These are phyloP conservation scores for Pocillopora grandis DNA, from an alignment of 92 coral and sea anemone species.

Conservation along the genomic window DNA sequence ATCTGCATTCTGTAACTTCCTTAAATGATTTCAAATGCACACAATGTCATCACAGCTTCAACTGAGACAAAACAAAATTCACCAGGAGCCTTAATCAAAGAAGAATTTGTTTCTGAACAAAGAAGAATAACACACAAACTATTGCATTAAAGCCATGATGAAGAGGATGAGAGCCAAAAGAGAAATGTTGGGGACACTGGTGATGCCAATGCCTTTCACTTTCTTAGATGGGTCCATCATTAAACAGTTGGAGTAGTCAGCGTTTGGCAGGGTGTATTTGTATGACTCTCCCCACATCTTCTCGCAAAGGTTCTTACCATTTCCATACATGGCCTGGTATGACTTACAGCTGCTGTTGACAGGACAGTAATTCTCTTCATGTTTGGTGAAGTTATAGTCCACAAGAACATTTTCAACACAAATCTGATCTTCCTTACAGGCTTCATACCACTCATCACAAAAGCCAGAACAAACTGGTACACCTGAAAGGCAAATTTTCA, in stretches of 20 bases:
- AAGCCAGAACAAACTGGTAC: slow-evolving; percentile 91
- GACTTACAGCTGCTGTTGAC: slow-evolving; percentile 62
- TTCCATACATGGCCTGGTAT: slow-evolving; percentile 72
- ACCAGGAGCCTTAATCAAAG: too few species aligned
- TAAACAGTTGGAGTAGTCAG: slow-evolving; percentile 77
- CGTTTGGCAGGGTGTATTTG: slow-evolving; percentile 60
- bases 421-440: slow-evolving; percentile 81
- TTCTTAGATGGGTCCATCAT: slow-evolving; percentile 73
- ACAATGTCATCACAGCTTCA: too few species aligned
- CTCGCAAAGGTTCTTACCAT: slow-evolving; percentile 81
- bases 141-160: neutral
- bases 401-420: slow-evolving; percentile 87
- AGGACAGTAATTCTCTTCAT: slow-evolving; percentile 78
- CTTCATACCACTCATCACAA: slow-evolving; percentile 91
- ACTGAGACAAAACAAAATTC: too few species aligned
- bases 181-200: slow-evolving; percentile 1
- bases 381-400: slow-evolving; percentile 59
- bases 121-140: neutral
- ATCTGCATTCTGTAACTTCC: too few species aligned
- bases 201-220: neutral
- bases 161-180: neutral
- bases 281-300: slow-evolving; percentile 97
- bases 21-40: too few species aligned
- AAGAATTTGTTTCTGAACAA: neutral
- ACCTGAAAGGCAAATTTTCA: slow-evolving; percentile 33